These are phyloP conservation scores for Lepus americanus DNA, from an alignment of 2,113 vertebrate genomes.

Conservation along the genomic window DNA sequence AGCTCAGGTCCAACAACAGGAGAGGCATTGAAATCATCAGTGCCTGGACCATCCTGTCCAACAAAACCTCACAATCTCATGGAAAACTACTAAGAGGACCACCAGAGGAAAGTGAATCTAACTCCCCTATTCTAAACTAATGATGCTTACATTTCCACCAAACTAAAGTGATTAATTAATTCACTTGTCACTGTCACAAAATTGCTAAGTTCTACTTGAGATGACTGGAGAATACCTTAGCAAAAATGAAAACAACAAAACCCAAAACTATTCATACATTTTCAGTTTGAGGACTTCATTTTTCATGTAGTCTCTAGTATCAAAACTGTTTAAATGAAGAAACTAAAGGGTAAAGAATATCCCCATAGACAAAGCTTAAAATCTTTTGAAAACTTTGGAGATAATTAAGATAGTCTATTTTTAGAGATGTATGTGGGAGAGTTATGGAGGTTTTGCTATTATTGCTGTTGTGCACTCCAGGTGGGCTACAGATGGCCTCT, in stretches of 20 bases:
- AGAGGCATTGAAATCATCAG: not conserved
- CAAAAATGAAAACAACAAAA: constrained; percentile 53
- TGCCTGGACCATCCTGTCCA: not conserved
- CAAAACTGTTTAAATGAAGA: constrained; percentile 59
- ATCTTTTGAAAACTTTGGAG: constrained; percentile 22
- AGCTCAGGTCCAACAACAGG: not conserved
- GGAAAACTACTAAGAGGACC: not conserved
- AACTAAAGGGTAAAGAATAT: constrained; percentile 38
- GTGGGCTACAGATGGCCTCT: not conserved
- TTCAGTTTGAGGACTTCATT: not conserved
- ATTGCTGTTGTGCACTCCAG: not conserved
- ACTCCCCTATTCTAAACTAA: constrained; percentile 7
- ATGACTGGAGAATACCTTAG: constrained; percentile 11
- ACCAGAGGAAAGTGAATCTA: constrained; percentile 12
- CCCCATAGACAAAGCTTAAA: constrained; percentile 5
- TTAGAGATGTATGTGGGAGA: not conserved
- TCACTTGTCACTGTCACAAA: constrained; percentile 29
- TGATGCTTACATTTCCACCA: constrained; percentile 29
- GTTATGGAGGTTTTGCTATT: not conserved
- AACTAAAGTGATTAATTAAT: constrained; percentile 55
- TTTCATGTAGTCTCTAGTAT: constrained; percentile 28
- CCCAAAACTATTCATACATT: not conserved
- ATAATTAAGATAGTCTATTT: not conserved
- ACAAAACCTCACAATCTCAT: not conserved
- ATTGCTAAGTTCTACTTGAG: constrained; percentile 56